A percentile compares a stretch with the other conserved stretches of the same genome.
Evolutionary conservation across 2,113 vertebrate genomes (phyloP).

Genomic region (Megaleporinus macrocephalus): DNA sequence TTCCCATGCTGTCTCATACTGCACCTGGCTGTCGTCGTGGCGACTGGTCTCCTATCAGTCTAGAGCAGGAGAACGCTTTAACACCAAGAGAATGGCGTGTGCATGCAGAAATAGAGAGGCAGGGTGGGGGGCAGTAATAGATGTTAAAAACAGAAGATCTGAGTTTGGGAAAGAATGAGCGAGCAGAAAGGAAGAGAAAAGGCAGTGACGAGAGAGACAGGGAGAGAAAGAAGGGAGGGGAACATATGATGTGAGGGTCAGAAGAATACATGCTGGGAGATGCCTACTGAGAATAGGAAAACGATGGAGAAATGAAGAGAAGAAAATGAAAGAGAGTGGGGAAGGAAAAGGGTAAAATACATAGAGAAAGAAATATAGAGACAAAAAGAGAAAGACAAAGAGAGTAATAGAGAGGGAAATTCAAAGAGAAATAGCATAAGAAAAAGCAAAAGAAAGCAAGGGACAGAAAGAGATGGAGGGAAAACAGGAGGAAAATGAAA

Average conservation of each 20-base stretch:
- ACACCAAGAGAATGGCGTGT: not conserved
- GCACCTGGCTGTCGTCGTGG: constrained; percentile 58
- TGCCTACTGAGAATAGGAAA: not conserved
- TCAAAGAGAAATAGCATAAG: constrained; percentile 19
- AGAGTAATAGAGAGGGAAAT: constrained; percentile 40
- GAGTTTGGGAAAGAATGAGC: not conserved
- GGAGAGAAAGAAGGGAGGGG: not conserved
- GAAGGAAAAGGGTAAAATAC: no score
- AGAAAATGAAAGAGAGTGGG: constrained; percentile 39
- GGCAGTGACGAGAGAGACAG: not conserved
- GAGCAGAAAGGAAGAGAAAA: not conserved
- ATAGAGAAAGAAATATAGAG: no score
- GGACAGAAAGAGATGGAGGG: no score
- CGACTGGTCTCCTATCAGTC: constrained; percentile 46
- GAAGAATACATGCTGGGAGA: constrained; percentile 18
- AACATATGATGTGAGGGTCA: constrained; percentile 32
- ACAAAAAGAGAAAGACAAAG: not conserved
- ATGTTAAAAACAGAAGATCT: not conserved
- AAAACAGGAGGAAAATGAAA: constrained; percentile 21
- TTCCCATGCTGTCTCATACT: constrained; percentile 24
- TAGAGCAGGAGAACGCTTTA: constrained; percentile 23
- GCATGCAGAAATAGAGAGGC: constrained; percentile 3
- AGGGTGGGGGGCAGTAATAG: not conserved
- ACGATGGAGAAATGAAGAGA: constrained; percentile 3
- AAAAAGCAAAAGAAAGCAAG: no score